Evolutionary conservation across 1,140 invertebrate species (phyloP), one percentile per base, ranked within the genome.

Genomic region (Drosophila serrata): DNA sequence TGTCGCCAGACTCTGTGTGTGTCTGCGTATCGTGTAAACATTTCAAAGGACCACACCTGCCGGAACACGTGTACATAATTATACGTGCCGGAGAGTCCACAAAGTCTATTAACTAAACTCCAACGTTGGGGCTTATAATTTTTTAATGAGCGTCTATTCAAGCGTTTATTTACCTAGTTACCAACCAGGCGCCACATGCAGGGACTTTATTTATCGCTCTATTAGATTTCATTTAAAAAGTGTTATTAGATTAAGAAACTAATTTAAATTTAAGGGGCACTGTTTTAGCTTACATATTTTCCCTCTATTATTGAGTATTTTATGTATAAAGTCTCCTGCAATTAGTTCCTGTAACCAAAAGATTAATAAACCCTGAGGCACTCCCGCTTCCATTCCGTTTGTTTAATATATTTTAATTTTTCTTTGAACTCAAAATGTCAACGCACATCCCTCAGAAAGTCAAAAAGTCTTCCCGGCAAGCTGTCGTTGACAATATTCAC

Each of bases 11-110:
- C 58, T 33, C 39, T 46, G 39, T 48, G 31, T 53, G 49, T 53
- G 31, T 53, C 49, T 53, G 68, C 68, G 68, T 72, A 72, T 72
- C 68, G 49, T 72, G 68, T 74, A 74, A 74, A 74, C 56, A 74
- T 29, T 74, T 17, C 51, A 4, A 60, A 53, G 70, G 39, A 62
- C 56, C 56, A 60, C 70, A 74, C 67, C 68, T 70, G 68, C 68
- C 24, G 68, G 29, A 40, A 70, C 65, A 69, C 67, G 68, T 70
- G 67, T 59, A 72, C 51, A 72, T 67, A 69, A 67, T 69, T 69
- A 67, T 62, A 72, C 35, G 43, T 72, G 42, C 51, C 19, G 42
- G 17, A 58, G 58, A 72, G 27, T 72, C 57, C 42, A 45, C 45
- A 22, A 24, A 55, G 61, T 40, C 65, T 40, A 69, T 69, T 46